Evolutionary conservation across 2,888 invertebrate species (phyloP), one percentile per base, ranked within the genome.

Genomic region (Cacoxenus indagator): DNA sequence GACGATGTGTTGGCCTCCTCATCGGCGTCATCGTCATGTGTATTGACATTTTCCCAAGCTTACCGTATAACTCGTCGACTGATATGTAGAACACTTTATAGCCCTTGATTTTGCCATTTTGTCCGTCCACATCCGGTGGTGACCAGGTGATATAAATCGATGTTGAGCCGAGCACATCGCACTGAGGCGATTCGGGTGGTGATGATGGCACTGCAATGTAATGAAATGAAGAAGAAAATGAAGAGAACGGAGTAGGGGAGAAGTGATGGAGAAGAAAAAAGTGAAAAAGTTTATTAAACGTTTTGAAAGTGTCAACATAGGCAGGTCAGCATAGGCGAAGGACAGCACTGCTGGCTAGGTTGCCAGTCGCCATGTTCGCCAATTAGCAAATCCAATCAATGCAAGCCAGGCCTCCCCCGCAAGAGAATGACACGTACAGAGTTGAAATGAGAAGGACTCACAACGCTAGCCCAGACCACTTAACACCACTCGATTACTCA

Each of bases 131-230:
- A 64, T 93, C 92, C 24, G 95, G 96, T 19, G 94, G 92, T 78
- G 95, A 94, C 96, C 96, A 96, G 69, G 94, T 92, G 76, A 96
- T 93, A 84, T 95, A 93, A 74, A 96, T 91, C 73, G 94, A 95
- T 87, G 95, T 95, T 26, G 95, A 95, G 81, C 94, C 94, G 69
- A 95, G 88, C 24, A 95, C 93, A 67, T 93, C 92, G 87, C 95
- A 95, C 75, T 93, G 93, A 24, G 95, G 92, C 78, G 93, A 92
- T 81, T 95, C 94, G 3, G 96, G 95, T 22, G 95, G 93, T 65
- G 93, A 91, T 83, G 95, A 95, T 67, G 97, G 97, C 17, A 96
- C 95, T 95, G 88, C 67, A 46, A 17, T 29, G n/a, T 29, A 45
- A 11, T 45, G 5, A 22, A 43, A 19, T 11, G 19, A 61, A 14